Evolutionary conservation across 1,140 invertebrate genomes (phyloP), one percentile per base, ranked within the genome.

Genomic region (Rhyzopertha dominica): DNA sequence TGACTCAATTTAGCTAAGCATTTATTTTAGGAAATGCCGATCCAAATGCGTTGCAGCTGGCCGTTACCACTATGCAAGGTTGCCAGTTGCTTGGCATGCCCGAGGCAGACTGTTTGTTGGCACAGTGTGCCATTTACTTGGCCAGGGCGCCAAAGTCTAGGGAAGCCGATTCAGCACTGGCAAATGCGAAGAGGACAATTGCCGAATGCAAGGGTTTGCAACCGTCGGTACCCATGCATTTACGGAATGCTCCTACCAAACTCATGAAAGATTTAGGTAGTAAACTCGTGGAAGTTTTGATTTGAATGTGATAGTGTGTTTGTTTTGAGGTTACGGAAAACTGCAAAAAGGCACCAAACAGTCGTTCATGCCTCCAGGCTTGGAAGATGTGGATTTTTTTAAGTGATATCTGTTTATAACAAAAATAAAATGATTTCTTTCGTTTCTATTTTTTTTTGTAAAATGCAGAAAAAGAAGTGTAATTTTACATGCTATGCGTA

Each of bases 21-120:
- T 28, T 12, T 32, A 17, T 30, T 55, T 18, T 43, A 76, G 74
- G 76, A n/a, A 67, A 78, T 54, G 75, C 71, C 4, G 75, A 79
- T 58, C 70, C 69, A 0, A 67, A 59, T 43, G 74, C 75, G 2
- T 38, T 79, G 18, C 69, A 68, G 22, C 62, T 85, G 51, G 84
- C 86, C 1, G 77, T 87, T 1, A 72, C 82, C 5, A 81, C 85
- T 9, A 77, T 85, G 69, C 81, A 89, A 46, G 84, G 80, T 2
- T 88, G 85, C 58, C 84, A 90, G 68, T 74, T 85, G 43, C 72
- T 92, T 16, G 87, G 87, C 12, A 84, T 84, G 81, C 87, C 87
- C 0, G 87, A 90, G 56, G 82, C 83, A 63, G 81, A 87, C 65
- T 80, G 88, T 9, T 62, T 85, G 19, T 64, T 92, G 9, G 82